Base-by-base conservation (phyloP, 2,113 vertebrate genomes). In the Motacilla tschutschensis region DNA sequence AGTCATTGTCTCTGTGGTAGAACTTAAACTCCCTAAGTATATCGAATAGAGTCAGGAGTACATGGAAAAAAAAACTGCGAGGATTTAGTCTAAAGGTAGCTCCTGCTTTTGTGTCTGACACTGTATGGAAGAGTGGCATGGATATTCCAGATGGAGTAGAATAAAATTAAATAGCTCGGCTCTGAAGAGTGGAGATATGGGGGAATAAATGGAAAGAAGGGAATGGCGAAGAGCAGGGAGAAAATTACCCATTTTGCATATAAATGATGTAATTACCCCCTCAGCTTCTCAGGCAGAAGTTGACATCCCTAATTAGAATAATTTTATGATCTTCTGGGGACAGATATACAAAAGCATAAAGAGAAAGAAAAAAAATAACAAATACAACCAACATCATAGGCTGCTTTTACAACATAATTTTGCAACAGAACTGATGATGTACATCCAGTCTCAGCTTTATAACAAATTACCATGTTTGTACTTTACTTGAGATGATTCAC, bases 241-340 rank as follows among this genome's bases (percentile, higher is more conserved):
- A 95, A 96, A 97, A 95, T 92, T 95, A 80, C 58, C 93, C 80
- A 82, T 91, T 95, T 95, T 94, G 87, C 95, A 96, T 96, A 96
- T 96, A 97, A 97, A 96, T 96, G 84, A 95, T 92, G 53, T 95
- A 96, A 97, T 97, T 97, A 96, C 88, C 93, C 92, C 93, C 85
- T 96, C 87, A 95, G 91, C 83, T 96, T 90, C 87, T 87, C 85
- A 95, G 84, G 80, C 94, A 96, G 77, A 94, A 94, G 94, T 96
- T 94, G 95, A 91, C 93, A 94, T 94, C 92, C 91, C 90, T 96
- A 96, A 96, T 96, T 97, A 97, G 95, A 97, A 95, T 95, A 95
- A 96, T 95, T 96, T 89, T 93, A 93, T 94, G 93, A 94, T 95
- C 79, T 93, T 96, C 70, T 66, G 90, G 90, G 92, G 87, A 91